Percentiles rank a stretch among this genome's conserved stretches.
Evolutionary conservation across 2,797 vertebrate genomes (phyloP).

Genomic region (Capromys pilorides): DNA sequence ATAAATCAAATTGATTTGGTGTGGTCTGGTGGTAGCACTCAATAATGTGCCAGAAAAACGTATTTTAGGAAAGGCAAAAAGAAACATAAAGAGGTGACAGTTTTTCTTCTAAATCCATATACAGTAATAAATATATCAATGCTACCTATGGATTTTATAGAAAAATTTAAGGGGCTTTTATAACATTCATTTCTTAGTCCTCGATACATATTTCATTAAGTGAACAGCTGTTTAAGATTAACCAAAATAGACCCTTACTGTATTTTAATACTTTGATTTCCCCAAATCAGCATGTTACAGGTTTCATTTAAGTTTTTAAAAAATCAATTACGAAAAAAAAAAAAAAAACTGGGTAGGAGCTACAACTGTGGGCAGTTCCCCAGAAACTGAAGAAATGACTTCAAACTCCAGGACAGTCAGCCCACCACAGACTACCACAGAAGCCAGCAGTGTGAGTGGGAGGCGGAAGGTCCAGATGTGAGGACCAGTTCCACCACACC

Average conservation of each 20-base stretch:
- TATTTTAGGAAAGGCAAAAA: slow-evolving; percentile 67
- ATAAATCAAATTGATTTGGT: slow-evolving; percentile 73
- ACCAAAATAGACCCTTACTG: slow-evolving; percentile 53
- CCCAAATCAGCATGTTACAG: slow-evolving; percentile 49
- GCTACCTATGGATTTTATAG: slow-evolving; percentile 64
- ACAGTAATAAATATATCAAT: slow-evolving; percentile 75
- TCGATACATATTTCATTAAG: slow-evolving; percentile 72
- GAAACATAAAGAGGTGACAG: slow-evolving; percentile 72
- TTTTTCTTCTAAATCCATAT: slow-evolving; percentile 71
- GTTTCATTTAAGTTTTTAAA: slow-evolving; percentile 35
- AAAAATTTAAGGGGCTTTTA: slow-evolving; percentile 56
- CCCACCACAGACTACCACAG: background rate
- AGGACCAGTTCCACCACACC: background rate
- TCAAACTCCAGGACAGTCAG: background rate
- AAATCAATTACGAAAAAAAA: slow-evolving; percentile 37
- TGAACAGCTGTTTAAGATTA: slow-evolving; percentile 76
- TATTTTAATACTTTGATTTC: slow-evolving; percentile 50
- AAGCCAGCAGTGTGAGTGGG: background rate
- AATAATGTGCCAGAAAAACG: slow-evolving; percentile 53
- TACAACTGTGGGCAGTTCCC: background rate
- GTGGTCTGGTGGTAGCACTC: slow-evolving; percentile 52
- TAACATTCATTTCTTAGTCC: slow-evolving; percentile 45
- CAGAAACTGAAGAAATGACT: slow-evolving; percentile 1
- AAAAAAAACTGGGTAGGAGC: slow-evolving; percentile 18
- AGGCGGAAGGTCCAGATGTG: background rate